These are phyloP conservation scores for Tenebrosternarchus preto DNA, from an alignment of 2,113 vertebrate genomes.

Conservation along the genomic window DNA sequence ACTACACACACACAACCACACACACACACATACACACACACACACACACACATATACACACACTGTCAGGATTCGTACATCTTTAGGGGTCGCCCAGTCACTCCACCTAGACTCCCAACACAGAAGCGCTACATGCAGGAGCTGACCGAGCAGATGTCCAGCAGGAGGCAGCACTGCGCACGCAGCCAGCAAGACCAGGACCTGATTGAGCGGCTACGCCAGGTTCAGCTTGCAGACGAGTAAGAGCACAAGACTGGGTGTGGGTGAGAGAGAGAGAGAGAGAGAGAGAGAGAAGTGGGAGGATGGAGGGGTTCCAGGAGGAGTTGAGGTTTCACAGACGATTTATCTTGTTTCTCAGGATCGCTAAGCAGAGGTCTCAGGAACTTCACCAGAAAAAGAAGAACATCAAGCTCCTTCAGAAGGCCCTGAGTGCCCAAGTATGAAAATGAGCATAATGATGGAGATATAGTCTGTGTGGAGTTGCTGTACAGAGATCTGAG, in stretches of 20 bases:
- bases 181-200: constrained; percentile 65
- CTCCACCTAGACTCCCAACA: constrained; percentile 65
- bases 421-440: constrained; percentile 79
- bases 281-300: no score
- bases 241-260: constrained; percentile 62
- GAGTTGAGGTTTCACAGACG: neutral
- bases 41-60: no score
- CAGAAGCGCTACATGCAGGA: constrained; percentile 71
- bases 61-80: constrained; percentile 74
- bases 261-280: no score
- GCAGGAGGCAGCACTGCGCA: constrained; percentile 57
- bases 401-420: constrained; percentile 69
- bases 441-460: constrained; percentile 5
- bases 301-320: no score
- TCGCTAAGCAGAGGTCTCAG: constrained; percentile 69
- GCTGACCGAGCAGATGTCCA: constrained; percentile 71
- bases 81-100: constrained; percentile 74
- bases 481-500: no score
- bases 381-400: constrained; percentile 72
- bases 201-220: constrained; percentile 70
- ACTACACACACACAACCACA: neutral
- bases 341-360: constrained; percentile 64
- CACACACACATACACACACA: no score
- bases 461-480: neutral
- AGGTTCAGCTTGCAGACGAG: constrained; percentile 77